A percentile compares a stretch with the other conserved stretches of the same genome.
Evolutionary conservation across 2,888 invertebrate genomes (phyloP).

Genomic region (Pachycephus smyrnensis): DNA sequence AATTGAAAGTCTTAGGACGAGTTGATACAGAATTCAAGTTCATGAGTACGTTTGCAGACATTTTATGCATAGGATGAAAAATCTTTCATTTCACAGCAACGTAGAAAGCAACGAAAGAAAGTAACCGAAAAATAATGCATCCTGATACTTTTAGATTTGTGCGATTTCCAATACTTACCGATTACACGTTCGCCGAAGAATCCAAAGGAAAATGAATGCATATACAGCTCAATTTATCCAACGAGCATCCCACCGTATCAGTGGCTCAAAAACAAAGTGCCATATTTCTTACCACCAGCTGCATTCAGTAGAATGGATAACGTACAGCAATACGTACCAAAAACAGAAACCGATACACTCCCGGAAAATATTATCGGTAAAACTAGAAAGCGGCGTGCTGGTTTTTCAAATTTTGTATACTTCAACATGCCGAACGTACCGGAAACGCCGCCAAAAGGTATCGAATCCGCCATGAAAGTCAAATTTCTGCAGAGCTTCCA

Average conservation of each 20-base stretch:
- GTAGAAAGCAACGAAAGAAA: not conserved
- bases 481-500: conserved; percentile 63
- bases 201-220: conserved; percentile 69
- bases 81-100: not conserved
- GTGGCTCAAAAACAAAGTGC: conserved; percentile 72
- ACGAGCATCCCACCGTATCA: conserved; percentile 68
- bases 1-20: conserved; percentile 72
- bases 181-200: conserved; percentile 68
- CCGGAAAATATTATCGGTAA: conserved; percentile 68
- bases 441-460: conserved; percentile 71
- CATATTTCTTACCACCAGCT: conserved; percentile 80
- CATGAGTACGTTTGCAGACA: conserved; percentile 70
- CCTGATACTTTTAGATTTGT: conserved; percentile 74
- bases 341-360: conserved; percentile 52
- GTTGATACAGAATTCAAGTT: conserved; percentile 75
- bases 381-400: conserved; percentile 69
- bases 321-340: conserved; percentile 59
- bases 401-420: conserved; percentile 73
- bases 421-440: conserved; percentile 78
- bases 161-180: conserved; percentile 94
- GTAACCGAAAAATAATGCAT: not conserved
- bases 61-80: not conserved
- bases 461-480: conserved; percentile 69
- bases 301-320: conserved; percentile 83
- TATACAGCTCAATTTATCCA: conserved; percentile 76